Conservation (phyloP, 2,888 invertebrate genomes). For the Caenorhabditis panamensis region DNA sequence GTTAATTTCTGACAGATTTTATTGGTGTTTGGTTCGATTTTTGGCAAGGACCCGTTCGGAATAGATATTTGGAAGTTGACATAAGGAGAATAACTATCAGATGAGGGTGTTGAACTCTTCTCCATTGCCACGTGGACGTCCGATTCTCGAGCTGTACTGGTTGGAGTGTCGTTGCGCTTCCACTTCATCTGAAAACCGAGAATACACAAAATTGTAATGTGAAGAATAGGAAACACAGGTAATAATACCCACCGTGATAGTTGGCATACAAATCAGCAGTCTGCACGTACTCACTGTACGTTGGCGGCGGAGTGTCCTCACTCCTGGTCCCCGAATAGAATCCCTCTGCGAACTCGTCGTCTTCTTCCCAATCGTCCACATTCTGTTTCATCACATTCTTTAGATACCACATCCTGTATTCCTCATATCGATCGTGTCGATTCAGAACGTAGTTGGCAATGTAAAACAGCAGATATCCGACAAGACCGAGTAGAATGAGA, state of each 20-base stretch:
- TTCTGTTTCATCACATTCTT: constrained; percentile 53
- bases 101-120: constrained; percentile 42
- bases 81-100: constrained; percentile 2
- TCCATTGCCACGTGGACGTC: constrained; percentile 27
- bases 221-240: too few relatives aligned
- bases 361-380: constrained; percentile 49
- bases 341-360: constrained; percentile 49
- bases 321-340: constrained; percentile 40
- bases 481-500: constrained; percentile 48
- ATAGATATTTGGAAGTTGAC: not conserved
- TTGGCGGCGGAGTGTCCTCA: constrained; percentile 67
- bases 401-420: constrained; percentile 60
- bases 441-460: constrained; percentile 40
- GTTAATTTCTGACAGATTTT: not conserved
- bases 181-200: constrained; percentile 31
- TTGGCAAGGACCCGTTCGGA: not conserved
- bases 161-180: constrained; percentile 33
- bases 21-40: not conserved
- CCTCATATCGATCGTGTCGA: constrained; percentile 50
- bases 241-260: constrained; percentile 59
- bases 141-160: constrained; percentile 38
- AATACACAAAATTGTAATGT: too few relatives aligned
- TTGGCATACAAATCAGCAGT: constrained; percentile 64
- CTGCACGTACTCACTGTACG: constrained; percentile 65
- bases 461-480: constrained; percentile 57